phyloP scores from a whole-genome alignment of 2,113 vertebrate species.

The Halichoeres trimaculatus region DNA sequence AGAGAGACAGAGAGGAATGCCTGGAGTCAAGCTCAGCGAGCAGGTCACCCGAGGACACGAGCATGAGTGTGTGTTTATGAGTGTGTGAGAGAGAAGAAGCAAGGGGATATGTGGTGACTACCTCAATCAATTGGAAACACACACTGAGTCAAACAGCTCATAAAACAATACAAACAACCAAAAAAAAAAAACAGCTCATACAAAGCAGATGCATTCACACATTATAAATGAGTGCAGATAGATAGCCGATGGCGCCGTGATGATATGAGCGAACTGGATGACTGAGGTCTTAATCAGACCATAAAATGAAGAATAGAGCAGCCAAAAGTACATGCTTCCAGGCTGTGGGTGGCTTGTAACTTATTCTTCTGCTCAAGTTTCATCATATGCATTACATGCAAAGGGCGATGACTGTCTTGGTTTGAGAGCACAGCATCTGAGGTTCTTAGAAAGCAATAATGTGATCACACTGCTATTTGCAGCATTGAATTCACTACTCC shows the following conservation, averaged over 20 bases:
- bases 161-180: conserved; percentile 60
- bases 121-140: conserved; percentile 58
- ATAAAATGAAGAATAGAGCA: conserved; percentile 47
- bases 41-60: conserved; percentile 54
- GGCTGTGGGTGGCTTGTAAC: conserved; percentile 21
- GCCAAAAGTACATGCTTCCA: conserved; percentile 25
- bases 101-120: conserved; percentile 42
- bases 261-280: conserved; percentile 25
- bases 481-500: conserved; percentile 5
- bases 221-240: conserved; percentile 29
- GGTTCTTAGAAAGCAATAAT: not conserved
- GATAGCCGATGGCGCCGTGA: conserved; percentile 33
- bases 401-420: not conserved
- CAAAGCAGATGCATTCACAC: conserved; percentile 52
- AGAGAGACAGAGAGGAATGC: conserved; percentile 50
- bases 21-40: conserved; percentile 30
- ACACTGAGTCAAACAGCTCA: conserved; percentile 45
- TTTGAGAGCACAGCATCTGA: not conserved
- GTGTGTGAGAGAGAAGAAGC: conserved; percentile 29
- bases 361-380: not conserved
- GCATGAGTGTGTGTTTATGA: conserved; percentile 39
- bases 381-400: conserved; percentile 1
- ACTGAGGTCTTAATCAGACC: conserved; percentile 40
- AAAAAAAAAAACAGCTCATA: conserved; percentile 15
- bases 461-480: conserved; percentile 5